Evolutionary conservation across 2,888 invertebrate species (phyloP).

Genomic region (Phlogophora meticulosa): DNA sequence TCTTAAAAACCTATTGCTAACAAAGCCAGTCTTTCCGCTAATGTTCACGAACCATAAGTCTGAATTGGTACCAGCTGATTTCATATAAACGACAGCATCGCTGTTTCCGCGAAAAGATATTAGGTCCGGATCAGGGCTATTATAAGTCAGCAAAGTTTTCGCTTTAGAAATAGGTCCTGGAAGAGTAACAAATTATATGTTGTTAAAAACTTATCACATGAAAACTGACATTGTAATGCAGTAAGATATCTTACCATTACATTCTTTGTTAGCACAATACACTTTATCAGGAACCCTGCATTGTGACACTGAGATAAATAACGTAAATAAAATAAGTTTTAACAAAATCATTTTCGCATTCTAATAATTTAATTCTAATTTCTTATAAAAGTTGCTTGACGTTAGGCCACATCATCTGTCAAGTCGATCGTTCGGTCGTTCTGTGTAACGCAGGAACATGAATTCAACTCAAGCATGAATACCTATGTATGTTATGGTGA

Average conservation of each 20-base stretch:
- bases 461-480: neutral
- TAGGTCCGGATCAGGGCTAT: constrained; percentile 88
- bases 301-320: constrained; percentile 79
- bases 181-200: constrained; percentile 68
- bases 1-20: constrained; percentile 90
- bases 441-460: constrained; percentile 53
- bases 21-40: constrained; percentile 93
- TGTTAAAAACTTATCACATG: constrained; percentile 70
- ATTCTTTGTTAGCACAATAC: constrained; percentile 93
- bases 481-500: neutral
- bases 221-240: constrained; percentile 68
- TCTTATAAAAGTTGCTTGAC: constrained; percentile 80
- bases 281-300: constrained; percentile 92
- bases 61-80: constrained; percentile 92
- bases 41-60: constrained; percentile 94
- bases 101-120: constrained; percentile 92
- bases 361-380: constrained; percentile 76
- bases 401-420: constrained; percentile 91
- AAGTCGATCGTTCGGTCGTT: constrained; percentile 77
- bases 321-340: constrained; percentile 83
- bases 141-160: constrained; percentile 91
- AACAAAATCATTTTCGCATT: constrained; percentile 88
- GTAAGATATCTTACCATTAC: constrained; percentile 91
- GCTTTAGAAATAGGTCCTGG: constrained; percentile 92
- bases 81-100: constrained; percentile 92